phyloP scores from a whole-genome alignment of 2,888 invertebrate genomes.

The Xanthorhoe designata region DNA sequence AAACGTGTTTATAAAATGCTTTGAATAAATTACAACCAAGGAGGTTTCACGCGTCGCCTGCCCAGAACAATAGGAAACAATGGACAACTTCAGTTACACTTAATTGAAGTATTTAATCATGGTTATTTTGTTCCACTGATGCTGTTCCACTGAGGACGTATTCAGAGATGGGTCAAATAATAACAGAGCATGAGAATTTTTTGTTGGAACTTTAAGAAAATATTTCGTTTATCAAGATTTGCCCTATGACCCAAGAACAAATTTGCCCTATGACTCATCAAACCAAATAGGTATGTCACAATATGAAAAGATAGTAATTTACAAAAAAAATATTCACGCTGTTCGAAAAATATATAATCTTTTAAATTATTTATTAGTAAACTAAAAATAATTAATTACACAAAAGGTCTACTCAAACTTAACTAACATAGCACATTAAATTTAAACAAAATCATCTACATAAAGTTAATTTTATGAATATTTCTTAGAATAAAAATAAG shows the following conservation, averaged over 20 bases:
- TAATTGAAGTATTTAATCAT: constrained; percentile 40
- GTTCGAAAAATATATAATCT: too few species aligned
- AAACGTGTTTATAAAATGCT: constrained; percentile 33
- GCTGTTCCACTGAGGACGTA: background rate
- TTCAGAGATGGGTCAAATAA: background rate
- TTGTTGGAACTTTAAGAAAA: background rate
- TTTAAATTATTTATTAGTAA: too few species aligned
- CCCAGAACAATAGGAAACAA: constrained; percentile 48
- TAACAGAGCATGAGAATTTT: background rate
- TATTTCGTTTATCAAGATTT: background rate
- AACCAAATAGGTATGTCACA: too few species aligned
- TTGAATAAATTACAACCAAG: constrained; percentile 44
- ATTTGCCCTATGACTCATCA: too few species aligned
- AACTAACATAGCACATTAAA: too few species aligned
- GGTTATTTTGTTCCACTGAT: background rate
- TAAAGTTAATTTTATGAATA: too few species aligned
- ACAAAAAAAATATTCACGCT: too few species aligned
- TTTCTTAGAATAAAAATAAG: background rate
- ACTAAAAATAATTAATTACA: too few species aligned
- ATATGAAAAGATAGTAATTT: too few species aligned
- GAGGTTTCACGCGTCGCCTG: constrained; percentile 45
- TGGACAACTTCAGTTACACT: constrained; percentile 30
- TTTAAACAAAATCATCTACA: too few species aligned
- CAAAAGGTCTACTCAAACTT: too few species aligned
- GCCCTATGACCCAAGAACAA: too few species aligned